Base-by-base conservation (phyloP, 2,888 invertebrate genomes). In the Acronicta leporina region DNA sequence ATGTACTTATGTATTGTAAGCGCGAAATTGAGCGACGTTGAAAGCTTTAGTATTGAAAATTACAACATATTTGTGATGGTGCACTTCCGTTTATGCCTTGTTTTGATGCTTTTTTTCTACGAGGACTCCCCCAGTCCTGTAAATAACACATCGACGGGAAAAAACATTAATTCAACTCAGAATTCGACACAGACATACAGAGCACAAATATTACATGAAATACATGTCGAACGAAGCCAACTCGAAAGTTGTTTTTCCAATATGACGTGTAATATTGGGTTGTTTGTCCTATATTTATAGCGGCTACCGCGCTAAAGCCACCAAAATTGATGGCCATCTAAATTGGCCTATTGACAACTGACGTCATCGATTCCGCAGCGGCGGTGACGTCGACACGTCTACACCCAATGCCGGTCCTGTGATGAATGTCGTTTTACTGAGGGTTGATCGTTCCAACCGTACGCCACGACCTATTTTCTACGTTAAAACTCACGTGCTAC, bases 291-390 rank as follows among this genome's bases (percentile, higher is more conserved):
- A 78, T 75, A 77, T 79, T 81, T 75, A 77, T 77, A 71, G 73
- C 73, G 66, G 68, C 68, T 68, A 63, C 69, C 76, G 71, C 74
- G 82, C 83, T 87, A 87, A 82, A 84, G 79, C 82, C 72, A 75
- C 75, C 77, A 61, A 70, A 82, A 87, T 87, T 86, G 82, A 85
- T 82, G 80, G 66, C 73, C 75, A 60, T 48, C 76, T 74, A 76
- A 85, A 85, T 86, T 82, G 81, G 72, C 73, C 73, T 78, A 84
- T 83, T 83, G 86, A 82, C 80, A 76, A 68, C 73, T 85, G 83
- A 84, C 84, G 85, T 82, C 82, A 82, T 80, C 79, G 76, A 75
- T 77, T 79, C 74, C 71, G 70, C 69, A 64, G 69, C 61, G 49
- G 53, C 54, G 71, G 69, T 76, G 75, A 74, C 77, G 79, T 70